Base-by-base conservation (phyloP, 2,797 vertebrate species). In the Chaenodraco wilsoni region DNA sequence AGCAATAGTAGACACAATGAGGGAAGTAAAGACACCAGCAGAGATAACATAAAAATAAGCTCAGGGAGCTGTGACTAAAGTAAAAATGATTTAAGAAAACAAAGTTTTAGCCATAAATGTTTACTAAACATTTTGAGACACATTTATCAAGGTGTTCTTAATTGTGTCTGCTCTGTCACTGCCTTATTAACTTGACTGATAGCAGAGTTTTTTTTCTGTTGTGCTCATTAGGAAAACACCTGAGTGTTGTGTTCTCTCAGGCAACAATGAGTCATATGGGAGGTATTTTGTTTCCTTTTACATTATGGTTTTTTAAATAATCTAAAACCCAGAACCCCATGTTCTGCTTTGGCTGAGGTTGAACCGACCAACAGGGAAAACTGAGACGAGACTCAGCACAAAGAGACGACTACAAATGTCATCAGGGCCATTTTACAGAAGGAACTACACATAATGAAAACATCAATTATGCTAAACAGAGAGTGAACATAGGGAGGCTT, bases 181-280 rank as follows among this genome's bases (percentile, higher is more conserved):
- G 44, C 37, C 1, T 86, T 78, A 76, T 81, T 74, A 78, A 12
- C 66, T n/a, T 55, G 75, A 81, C 37, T 62, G 71, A 83, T 57
- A 8, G 52, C 46, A 11, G 48, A n/a, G 19, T 3, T 23, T 54
- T 14, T 61, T 62, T 52, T 61, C 52, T 37, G 50, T 15, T 16
- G 69, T 2, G 2, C 69, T 81, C 65, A 59, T 81, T 69, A 73
- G 61, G 61, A 67, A 37, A 73, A 52, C 68, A 65, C 52, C 59
- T 57, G 60, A 49, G 60, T 50, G 49, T 19, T 48, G 49, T 48
- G 45, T 60, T 49, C 8, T 59, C 73, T 48, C 43, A 3, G 27
- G 14, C 43, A 55, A 8, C 63, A 68, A 74, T 43, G 62, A 78
- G 54, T 46, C 80, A 65, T 11, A 1, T 31, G 81, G 84, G 83